Evolutionary conservation across 1,140 invertebrate species (phyloP), one percentile per base, ranked within the genome.

Genomic region (Dendroctonus valens): DNA sequence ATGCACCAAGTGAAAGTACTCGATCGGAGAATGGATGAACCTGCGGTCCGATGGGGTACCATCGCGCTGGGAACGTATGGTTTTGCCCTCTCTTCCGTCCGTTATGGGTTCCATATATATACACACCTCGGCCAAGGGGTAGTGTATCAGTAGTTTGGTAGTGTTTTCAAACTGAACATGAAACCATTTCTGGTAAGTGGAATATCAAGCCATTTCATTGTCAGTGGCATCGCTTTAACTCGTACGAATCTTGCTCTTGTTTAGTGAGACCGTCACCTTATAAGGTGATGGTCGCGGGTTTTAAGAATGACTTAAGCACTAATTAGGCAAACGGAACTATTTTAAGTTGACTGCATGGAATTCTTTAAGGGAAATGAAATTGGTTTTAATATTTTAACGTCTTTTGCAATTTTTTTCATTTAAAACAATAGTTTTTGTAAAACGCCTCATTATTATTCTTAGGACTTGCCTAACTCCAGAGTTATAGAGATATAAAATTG

Each of bases 1-100:
- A 73, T 73, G 65, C 72, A 72, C 72, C 72, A 68, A 65, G 72
- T 73, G 72, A 73, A 73, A 73, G 72, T 73, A 67, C 65, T 41
- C n/a, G 15, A 60, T 41, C 40, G 52, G 65, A 54, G 65, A 67
- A 41, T 53, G 65, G 55, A 59, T 67, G 55, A 6, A 41, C 46
- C 14, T 9, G 6, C 46, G 59, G 26, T 67, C 37, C 42, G 37
- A 50, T 42, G 57, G 64, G 49, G 64, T 66, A 52, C 51, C 57
- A 67, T 67, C 54, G 38, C 42, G 52, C 48, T 26, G 26, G 26
- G 26, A 26, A 40, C 58, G 26, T 26, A 44, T 46, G 62, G 57
- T 69, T 51, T 69, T 69, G 70, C 72, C 73, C 72, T 72, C 70
- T 69, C 71, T 72, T 71, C 49, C 26, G n/a, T 8, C 46, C 41